Evolutionary conservation across 2,888 invertebrate genomes (phyloP).

Genomic region (Rhagonycha fulva): DNA sequence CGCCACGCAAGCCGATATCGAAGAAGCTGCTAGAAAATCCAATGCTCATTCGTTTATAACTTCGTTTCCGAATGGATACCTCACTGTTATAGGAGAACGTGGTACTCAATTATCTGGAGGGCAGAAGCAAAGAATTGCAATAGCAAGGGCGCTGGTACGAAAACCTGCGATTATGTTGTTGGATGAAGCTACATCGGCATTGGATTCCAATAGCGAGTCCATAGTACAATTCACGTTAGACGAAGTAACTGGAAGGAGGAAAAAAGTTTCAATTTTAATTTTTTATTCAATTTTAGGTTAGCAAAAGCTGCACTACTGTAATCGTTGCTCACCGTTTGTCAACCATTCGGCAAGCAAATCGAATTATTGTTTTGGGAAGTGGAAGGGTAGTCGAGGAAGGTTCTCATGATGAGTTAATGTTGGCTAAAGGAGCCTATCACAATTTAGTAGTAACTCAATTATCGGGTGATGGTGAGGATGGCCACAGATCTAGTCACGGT

Average conservation of each 20-base stretch:
- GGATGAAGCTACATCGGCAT: constrained; percentile 89
- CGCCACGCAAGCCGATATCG: constrained; percentile 69
- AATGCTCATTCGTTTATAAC: constrained; percentile 80
- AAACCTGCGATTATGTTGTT: constrained; percentile 78
- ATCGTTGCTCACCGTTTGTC: constrained; percentile 79
- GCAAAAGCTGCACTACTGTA: constrained; percentile 75
- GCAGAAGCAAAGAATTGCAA: constrained; percentile 88
- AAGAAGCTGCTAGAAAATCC: constrained; percentile 70
- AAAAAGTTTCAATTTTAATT: constrained; percentile 6
- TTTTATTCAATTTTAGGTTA: constrained; percentile 57
- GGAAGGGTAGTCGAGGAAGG: constrained; percentile 73
- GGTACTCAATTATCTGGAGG: constrained; percentile 86
- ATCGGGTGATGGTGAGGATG: constrained; percentile 59
- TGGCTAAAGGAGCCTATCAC: constrained; percentile 68
- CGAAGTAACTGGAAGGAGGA: constrained; percentile 60
- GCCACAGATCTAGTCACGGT: no score
- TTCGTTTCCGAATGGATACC: constrained; percentile 76
- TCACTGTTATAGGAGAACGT: constrained; percentile 83
- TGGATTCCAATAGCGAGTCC: constrained; percentile 84
- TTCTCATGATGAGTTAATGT: constrained; percentile 71
- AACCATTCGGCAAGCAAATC: constrained; percentile 73
- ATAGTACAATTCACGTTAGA: constrained; percentile 83
- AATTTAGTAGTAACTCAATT: constrained; percentile 47
- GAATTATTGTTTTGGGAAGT: constrained; percentile 72
- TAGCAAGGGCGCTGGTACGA: constrained; percentile 83